Base-by-base conservation (phyloP, 2,113 vertebrate species). In the Nerophis lumbriciformis region DNA sequence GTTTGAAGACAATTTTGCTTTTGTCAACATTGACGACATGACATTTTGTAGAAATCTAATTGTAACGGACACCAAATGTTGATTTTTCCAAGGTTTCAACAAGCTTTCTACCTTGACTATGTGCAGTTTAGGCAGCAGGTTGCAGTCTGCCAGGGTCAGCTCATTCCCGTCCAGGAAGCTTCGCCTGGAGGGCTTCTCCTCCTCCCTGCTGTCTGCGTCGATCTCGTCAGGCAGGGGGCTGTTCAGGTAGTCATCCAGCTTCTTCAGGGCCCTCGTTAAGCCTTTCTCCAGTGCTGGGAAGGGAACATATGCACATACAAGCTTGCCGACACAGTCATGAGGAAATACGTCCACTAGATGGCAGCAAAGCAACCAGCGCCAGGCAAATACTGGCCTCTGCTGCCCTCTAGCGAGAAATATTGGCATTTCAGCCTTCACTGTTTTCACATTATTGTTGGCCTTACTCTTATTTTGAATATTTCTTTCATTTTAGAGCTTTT, bases 121-220 rank as follows among this genome's bases (percentile, higher is more conserved):
- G 2, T 99, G 96, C 54, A 99, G 94, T 80, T 99, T 99, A 60
- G 97, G 97, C 79, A 99, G 88, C 68, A 99, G 94, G 79, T 99
- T 99, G 85, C 97, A 99, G 89, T 99, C 97, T 0, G 97, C 95
- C 44, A 99, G 90, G 0, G 96, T 95, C 67, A 99, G 84, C 56
- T 98, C 93, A 1, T 95, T 92, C 21, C 97, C 96, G 11, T 99
- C 97, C 68, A 99, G 88, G 86, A 98, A 99, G 80, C 83, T 83
- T 69, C 97, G 91, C 65, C 63, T 90, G 39, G 97, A 99, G 12
- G 75, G 74, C 63, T 90, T 94, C 72, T 94, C 93, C 5, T 96
- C 93, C 70, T 92, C 93, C 2, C 77, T 79, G 63, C 90, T 93
- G 87, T 90, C 62, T 28, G 90, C 87, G 11, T 99, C 93, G 0